Conservation (phyloP, 2,888 invertebrate species). For the Parascotia fuliginaria region DNA sequence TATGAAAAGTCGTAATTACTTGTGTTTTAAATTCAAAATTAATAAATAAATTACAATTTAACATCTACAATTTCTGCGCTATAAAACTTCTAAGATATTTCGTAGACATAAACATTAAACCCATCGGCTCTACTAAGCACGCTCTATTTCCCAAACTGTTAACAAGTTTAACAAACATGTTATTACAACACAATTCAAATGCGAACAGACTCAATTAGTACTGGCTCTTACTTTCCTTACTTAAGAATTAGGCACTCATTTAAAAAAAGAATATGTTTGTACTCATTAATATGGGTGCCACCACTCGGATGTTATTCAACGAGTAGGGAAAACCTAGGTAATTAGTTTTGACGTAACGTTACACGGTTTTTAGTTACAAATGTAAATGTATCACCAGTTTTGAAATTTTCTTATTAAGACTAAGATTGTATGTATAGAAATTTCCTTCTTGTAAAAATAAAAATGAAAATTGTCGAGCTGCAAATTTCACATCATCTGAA, state of each 20-base stretch:
- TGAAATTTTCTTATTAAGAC: no score
- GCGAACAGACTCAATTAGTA: slow-evolving; percentile 51
- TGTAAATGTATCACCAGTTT: no score
- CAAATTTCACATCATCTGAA: no score
- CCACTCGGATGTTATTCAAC: slow-evolving; percentile 36
- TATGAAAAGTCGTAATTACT: no score
- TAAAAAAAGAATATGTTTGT: slow-evolving; percentile 41
- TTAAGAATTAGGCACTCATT: slow-evolving; percentile 28
- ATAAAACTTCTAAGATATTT: no score
- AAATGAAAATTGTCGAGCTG: no score
- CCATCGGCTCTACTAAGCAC: slow-evolving; percentile 14
- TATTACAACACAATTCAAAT: slow-evolving; percentile 42
- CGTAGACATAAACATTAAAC: no score
- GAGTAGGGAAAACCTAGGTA: slow-evolving; percentile 31
- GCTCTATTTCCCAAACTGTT: slow-evolving; percentile 35
- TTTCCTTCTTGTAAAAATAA: no score
- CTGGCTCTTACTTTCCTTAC: slow-evolving; percentile 55
- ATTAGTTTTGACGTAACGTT: slow-evolving; percentile 38
- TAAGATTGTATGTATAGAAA: no score
- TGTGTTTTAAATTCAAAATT: no score
- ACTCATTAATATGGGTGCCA: slow-evolving; percentile 45
- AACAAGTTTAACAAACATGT: slow-evolving; percentile 40
- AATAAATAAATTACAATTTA: no score
- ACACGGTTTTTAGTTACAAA: background rate
- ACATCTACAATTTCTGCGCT: no score